Evolutionary conservation across 2,797 vertebrate genomes (phyloP).

Genomic region (Poliocrania exsul): DNA sequence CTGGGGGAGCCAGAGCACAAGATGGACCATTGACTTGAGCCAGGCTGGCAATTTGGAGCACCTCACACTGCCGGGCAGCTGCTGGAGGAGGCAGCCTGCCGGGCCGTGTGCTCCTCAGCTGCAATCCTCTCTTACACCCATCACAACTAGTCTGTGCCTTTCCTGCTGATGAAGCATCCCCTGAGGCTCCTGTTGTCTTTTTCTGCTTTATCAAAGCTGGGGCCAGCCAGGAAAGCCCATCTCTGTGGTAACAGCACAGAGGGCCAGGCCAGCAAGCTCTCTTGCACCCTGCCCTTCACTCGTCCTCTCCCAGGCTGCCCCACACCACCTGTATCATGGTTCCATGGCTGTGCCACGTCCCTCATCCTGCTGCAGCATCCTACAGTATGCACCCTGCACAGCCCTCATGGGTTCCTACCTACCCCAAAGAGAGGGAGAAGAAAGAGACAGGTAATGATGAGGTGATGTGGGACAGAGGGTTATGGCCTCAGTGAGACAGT

Average conservation of each 20-base stretch:
- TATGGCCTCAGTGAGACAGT: not conserved
- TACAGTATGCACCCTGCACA: not conserved
- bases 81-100: not conserved
- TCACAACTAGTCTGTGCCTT: conserved; percentile 15
- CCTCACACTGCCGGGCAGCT: not conserved
- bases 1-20: not conserved
- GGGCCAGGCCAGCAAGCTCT: not conserved
- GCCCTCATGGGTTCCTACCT: not conserved
- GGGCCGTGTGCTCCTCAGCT: not conserved
- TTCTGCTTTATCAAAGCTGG: conserved; percentile 34
- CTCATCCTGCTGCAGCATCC: not conserved
- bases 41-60: not conserved
- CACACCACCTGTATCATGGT: not conserved
- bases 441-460: not conserved
- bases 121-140: not conserved
- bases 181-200: conserved; percentile 17
- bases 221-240: not conserved
- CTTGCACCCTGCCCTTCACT: not conserved
- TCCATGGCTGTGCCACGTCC: rapidly evolving
- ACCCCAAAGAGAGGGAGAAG: not conserved
- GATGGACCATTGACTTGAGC: not conserved
- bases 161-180: not conserved
- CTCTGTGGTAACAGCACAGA: not conserved
- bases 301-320: not conserved
- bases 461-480: not conserved